Base-by-base conservation (phyloP, 37 sponge, comb jelly and placozoan genomes). In the Tethya wilhelma region DNA sequence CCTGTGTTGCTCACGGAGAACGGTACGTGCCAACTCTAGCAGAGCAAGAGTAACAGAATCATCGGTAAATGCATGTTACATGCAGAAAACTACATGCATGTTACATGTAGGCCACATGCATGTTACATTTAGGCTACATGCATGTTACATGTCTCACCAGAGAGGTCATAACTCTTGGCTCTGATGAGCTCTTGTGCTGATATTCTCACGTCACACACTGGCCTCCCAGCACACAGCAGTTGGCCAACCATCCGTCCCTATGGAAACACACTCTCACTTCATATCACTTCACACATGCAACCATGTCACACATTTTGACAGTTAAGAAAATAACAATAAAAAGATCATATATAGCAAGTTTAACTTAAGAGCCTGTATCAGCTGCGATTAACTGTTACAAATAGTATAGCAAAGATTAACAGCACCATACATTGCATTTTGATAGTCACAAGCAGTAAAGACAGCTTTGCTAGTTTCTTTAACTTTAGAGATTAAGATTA, bases 111-210 rank as follows among this genome's bases (percentile, higher is more conserved):
- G 23, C 62, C 62, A 59, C 62, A 29, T 5, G 55, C 14, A 14
- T 14, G 53, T 9, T 49, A 14, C 14, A 49, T 49, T 14, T 19
- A 49, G 14, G 53, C 53, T 49, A 19, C 9, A 49, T 68, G 59
- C 71, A 1, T 56, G 38, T 34, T 44, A 56, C 23, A 46, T 80
- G 26, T 36, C 74, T 36, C 60, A 85, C 93, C 90, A 40, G 87
- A 44, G n/a, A 97, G 80, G 64, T 97, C 98, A 64, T 97, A 97
- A 68, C 96, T 97, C 12, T 86, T 74, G 6, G 84, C 83, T 69
- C 96, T 38, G 31, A 97, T 92, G 38, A 97, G 76, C 68, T 97
- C 98, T 42, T 91, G 84, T 9, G 90, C 89, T 22, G 98, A 95
- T 12, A 80, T 84, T 67, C 86, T 92, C 46, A 91, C 86, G 57